phyloP scores from a whole-genome alignment of 2,888 invertebrate genomes.

The Caenorhabditis imperialis region DNA sequence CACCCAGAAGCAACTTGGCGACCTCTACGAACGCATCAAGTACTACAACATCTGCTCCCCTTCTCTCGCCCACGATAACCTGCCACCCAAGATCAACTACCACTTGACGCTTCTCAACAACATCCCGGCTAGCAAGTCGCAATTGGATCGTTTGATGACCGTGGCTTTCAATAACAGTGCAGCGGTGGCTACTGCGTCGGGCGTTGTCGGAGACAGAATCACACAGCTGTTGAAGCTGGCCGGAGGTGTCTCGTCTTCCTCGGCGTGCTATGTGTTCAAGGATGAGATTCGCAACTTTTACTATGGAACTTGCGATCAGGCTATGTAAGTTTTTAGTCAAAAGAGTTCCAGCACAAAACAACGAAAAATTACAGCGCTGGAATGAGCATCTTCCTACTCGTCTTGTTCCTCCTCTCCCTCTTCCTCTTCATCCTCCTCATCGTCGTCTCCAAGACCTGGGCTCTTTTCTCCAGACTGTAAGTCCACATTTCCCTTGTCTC shows the following conservation, averaged over 20 bases:
- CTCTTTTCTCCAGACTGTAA: constrained; percentile 72
- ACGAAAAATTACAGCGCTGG: constrained; percentile 67
- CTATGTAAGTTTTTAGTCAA: constrained; percentile 61
- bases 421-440: constrained; percentile 72
- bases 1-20: constrained; percentile 59
- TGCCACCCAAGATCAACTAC: constrained; percentile 49
- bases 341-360: background rate
- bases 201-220: constrained; percentile 65
- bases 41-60: constrained; percentile 68
- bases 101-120: constrained; percentile 60
- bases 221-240: constrained; percentile 64
- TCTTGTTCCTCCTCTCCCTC: constrained; percentile 71
- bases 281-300: constrained; percentile 68
- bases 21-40: constrained; percentile 67
- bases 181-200: constrained; percentile 66
- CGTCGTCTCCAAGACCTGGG: constrained; percentile 75
- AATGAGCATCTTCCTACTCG: constrained; percentile 61
- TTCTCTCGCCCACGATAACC: constrained; percentile 63
- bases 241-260: constrained; percentile 69
- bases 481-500: no score
- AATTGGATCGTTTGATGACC: constrained; percentile 68
- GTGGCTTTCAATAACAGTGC: constrained; percentile 68
- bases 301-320: constrained; percentile 71
- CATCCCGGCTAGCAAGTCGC: constrained; percentile 63
- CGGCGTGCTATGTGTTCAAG: constrained; percentile 70